These are phyloP conservation scores for Apis cerana DNA, from an alignment of 1,140 invertebrate genomes.

Conservation along the genomic window DNA sequence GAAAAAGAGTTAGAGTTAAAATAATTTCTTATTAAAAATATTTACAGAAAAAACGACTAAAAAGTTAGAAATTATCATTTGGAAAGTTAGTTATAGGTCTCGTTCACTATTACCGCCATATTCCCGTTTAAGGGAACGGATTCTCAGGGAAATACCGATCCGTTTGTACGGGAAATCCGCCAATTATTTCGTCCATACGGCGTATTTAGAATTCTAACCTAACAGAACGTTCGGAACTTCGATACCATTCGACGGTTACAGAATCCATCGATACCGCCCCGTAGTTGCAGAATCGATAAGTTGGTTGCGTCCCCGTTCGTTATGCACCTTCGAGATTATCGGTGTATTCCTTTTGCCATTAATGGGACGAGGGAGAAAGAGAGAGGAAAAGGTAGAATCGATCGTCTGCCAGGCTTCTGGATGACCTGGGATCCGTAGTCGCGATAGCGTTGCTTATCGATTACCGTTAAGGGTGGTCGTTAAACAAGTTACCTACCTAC, in stretches of 20 bases:
- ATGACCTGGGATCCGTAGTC: conserved; percentile 31
- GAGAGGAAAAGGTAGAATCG: neutral
- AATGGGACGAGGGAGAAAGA: neutral
- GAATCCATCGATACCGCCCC: conserved; percentile 25
- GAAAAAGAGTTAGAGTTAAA: neutral
- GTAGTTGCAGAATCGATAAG: conserved; percentile 29
- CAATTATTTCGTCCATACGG: conserved; percentile 13
- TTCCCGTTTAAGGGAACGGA: neutral
- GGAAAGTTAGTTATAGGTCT: neutral
- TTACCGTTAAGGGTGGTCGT: conserved; percentile 35
- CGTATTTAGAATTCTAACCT: conserved; percentile 12
- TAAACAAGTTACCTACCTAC: conserved; percentile 36
- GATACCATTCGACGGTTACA: conserved; percentile 26
- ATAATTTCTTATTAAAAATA: too few species aligned
- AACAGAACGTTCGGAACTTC: neutral
- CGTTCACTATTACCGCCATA: neutral
- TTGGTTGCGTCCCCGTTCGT: conserved; percentile 27
- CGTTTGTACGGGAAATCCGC: neutral
- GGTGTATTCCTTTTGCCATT: conserved; percentile 28
- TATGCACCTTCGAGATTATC: conserved; percentile 42
- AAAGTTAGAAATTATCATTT: neutral
- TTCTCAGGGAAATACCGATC: neutral
- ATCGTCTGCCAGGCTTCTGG: conserved; percentile 14
- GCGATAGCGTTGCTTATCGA: conserved; percentile 31
- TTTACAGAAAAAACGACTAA: too few species aligned